Percentiles rank a stretch among this genome's conserved stretches.
phyloP scores from a whole-genome alignment of 2,888 invertebrate species.

The Cerceris rybyensis region DNA sequence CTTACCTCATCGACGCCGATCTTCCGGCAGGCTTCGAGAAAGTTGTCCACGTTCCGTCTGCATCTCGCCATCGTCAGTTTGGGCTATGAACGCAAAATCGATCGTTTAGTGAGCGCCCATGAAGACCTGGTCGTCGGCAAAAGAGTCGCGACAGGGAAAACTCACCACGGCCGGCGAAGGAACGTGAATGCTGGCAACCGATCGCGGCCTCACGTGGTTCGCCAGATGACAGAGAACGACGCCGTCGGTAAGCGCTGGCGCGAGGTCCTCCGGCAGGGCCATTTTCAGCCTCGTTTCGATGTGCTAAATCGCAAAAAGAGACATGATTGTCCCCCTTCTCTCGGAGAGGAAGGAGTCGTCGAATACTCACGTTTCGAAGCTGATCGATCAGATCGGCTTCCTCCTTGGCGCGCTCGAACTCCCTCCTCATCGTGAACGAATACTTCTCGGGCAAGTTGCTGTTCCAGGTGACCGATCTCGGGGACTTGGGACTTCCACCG shows the following conservation, averaged over 20 bases:
- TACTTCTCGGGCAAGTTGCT: conserved; percentile 89
- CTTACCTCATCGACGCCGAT: conserved; percentile 97
- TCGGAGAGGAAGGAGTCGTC: not conserved
- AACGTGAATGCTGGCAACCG: conserved; percentile 97
- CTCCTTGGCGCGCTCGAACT: conserved; percentile 95
- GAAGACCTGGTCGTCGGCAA: not conserved
- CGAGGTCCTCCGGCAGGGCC: conserved; percentile 92
- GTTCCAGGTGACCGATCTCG: conserved; percentile 87
- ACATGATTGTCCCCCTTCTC: not conserved
- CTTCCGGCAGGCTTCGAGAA: conserved; percentile 95
- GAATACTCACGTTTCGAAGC: conserved; percentile 88
- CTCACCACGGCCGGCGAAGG: conserved; percentile 95
- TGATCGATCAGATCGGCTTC: conserved; percentile 93
- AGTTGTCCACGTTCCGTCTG: conserved; percentile 97
- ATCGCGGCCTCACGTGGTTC: conserved; percentile 94
- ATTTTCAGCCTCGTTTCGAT: conserved; percentile 95
- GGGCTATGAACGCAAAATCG: conserved; percentile 85
- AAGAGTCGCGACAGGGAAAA: conserved; percentile 48
- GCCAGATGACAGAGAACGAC: conserved; percentile 97
- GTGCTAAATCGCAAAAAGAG: conserved; percentile 84
- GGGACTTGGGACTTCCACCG: conserved; percentile 76
- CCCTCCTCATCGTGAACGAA: conserved; percentile 95
- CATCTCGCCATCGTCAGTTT: conserved; percentile 97
- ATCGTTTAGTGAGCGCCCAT: not conserved
- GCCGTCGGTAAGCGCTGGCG: conserved; percentile 93